Conservation (phyloP, 2,888 invertebrate genomes). For the Drosophila kuntzei region DNA sequence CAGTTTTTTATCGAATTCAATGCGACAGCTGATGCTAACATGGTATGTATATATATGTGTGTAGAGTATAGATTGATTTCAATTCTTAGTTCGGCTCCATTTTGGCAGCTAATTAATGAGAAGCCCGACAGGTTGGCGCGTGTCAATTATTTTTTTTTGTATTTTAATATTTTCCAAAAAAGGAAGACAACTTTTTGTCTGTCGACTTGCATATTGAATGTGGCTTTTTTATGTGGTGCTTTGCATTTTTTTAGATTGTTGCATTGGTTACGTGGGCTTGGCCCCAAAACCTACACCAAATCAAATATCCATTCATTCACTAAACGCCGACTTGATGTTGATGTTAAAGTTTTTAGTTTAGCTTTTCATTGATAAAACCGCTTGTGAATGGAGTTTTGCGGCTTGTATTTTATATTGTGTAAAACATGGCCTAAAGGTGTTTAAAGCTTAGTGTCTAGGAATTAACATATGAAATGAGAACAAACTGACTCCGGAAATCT, state of each 20-base stretch:
- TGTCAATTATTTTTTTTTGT: slow-evolving; percentile 45
- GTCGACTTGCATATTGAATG: slow-evolving; percentile 23
- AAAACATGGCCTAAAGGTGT: slow-evolving; percentile 54
- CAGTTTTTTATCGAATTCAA: slow-evolving; percentile 14
- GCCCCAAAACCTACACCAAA: slow-evolving; percentile 54
- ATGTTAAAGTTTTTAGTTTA: slow-evolving; percentile 14
- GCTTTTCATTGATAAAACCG: slow-evolving; percentile 55
- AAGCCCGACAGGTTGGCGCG: slow-evolving; percentile 62
- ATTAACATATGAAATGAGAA: slow-evolving; percentile 50
- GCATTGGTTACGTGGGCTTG: slow-evolving; percentile 39
- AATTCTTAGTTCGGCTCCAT: slow-evolving; percentile 33
- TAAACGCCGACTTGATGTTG: slow-evolving; percentile 32
- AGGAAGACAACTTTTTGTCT: slow-evolving; percentile 25
- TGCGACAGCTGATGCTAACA: slow-evolving; percentile 44
- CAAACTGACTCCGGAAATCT: neutral
- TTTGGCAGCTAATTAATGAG: slow-evolving; percentile 63
- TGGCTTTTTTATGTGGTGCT: slow-evolving; percentile 7
- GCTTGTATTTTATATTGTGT: slow-evolving; percentile 23
- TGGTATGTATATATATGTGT: slow-evolving; percentile 24
- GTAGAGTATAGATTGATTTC: slow-evolving; percentile 9
- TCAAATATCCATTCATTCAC: slow-evolving; percentile 56
- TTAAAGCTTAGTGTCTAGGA: slow-evolving; percentile 32
- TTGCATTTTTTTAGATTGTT: slow-evolving; percentile 25
- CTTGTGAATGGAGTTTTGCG: slow-evolving; percentile 54
- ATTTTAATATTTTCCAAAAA: slow-evolving; percentile 1